Evolutionary conservation across 2,888 invertebrate genomes (phyloP).

Genomic region (Platerodrilus igneus): DNA sequence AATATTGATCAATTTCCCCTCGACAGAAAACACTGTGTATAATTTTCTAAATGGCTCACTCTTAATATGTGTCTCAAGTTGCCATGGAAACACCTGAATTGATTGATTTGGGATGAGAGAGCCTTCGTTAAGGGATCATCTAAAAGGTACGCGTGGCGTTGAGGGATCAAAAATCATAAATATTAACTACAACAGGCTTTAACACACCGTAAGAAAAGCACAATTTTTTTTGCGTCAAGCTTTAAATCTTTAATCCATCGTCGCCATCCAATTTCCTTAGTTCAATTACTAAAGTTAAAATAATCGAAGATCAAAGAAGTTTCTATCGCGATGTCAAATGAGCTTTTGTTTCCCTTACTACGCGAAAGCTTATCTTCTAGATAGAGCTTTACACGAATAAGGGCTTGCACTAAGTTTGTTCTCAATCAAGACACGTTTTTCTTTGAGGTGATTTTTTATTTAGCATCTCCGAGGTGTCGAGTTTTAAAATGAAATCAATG

Average conservation of each 20-base stretch:
- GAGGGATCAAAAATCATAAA: constrained; percentile 26
- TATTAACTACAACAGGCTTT: constrained; percentile 21
- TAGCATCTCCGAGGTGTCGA: constrained; percentile 38
- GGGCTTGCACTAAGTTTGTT: constrained; percentile 14
- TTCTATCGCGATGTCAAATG: no score
- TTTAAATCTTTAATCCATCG: constrained; percentile 11
- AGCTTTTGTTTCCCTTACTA: no score
- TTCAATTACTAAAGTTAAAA: constrained; percentile 19
- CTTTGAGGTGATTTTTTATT: constrained; percentile 40
- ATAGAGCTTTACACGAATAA: constrained; percentile 12
- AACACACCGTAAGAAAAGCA: no score
- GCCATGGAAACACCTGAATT: constrained; percentile 25
- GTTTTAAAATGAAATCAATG: constrained; percentile 37
- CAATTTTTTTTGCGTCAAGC: constrained; percentile 2
- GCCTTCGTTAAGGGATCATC: constrained; percentile 26
- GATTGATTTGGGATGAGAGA: constrained; percentile 26
- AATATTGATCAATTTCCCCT: constrained; percentile 25
- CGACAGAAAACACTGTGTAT: constrained; percentile 26
- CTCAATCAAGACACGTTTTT: constrained; percentile 37
- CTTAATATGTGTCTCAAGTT: constrained; percentile 27
- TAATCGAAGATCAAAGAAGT: constrained; percentile 23
- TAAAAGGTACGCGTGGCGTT: constrained; percentile 22
- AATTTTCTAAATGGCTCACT: constrained; percentile 27
- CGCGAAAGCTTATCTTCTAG: no score
- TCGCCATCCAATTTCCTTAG: constrained; percentile 17